phyloP scores from a whole-genome alignment of 2,888 invertebrate species.

The Ametastegia equiseti region DNA sequence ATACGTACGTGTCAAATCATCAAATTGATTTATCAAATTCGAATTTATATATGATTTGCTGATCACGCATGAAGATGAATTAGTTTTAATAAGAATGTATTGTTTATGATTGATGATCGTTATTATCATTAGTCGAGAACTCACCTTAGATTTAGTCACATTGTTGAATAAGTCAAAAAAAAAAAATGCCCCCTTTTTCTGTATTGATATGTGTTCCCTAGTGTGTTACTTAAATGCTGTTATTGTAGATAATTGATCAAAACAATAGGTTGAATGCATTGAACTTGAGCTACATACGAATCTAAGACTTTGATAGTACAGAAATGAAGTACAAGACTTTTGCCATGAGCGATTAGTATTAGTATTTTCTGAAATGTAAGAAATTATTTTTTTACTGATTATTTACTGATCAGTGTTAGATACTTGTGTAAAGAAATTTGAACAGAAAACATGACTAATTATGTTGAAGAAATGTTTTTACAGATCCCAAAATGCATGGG shows the following conservation, averaged over 20 bases:
- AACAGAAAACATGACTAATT: neutral
- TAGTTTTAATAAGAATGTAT: neutral
- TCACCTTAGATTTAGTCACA: neutral
- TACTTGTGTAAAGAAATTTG: neutral
- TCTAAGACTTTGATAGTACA: neutral
- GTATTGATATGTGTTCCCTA: conserved; percentile 25
- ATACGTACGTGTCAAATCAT: neutral
- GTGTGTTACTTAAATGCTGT: conserved; percentile 5
- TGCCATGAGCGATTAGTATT: neutral
- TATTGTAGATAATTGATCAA: conserved; percentile 16
- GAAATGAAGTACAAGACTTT: neutral
- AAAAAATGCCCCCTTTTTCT: neutral
- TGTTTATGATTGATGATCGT: neutral
- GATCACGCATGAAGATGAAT: neutral
- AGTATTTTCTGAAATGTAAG: neutral
- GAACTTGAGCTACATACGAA: neutral
- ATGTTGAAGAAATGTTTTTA: neutral
- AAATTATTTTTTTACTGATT: conserved; percentile 3
- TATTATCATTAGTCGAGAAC: no score
- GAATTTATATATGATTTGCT: conserved; percentile 5
- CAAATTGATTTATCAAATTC: neutral
- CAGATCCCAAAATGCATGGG: conserved; percentile 7
- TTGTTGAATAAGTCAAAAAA: conserved; percentile 4
- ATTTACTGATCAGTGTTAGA: neutral
- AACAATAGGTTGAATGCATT: neutral